Base-by-base conservation (phyloP, 2,797 vertebrate genomes). In the Saxicola maurus region DNA sequence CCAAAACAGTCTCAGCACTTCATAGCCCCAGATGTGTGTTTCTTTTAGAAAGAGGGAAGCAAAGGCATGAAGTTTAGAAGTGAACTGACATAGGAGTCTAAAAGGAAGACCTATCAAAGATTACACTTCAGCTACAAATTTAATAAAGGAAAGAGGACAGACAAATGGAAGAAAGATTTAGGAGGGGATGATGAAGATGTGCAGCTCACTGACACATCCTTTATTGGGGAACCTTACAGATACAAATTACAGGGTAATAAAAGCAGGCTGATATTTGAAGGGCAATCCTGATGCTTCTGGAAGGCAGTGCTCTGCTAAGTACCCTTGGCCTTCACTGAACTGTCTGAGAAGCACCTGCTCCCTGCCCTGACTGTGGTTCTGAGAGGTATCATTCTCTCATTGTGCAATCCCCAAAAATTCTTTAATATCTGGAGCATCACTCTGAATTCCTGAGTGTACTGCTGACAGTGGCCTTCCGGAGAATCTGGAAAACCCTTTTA, bases 361-460 rank as follows among this genome's bases (percentile, higher is more conserved):
- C 46, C 38, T 31, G 72, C 19, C 0, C 23, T 21, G 64, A 2
- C 31, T 52, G 53, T 45, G 49, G 10, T 49, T 72, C 23, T 7
- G 59, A 62, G 53, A 56, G n/a, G 30, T 43, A 35, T 33, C 10
- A 0, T 28, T 3, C 46, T 40, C 25, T 69, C 30, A 5, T 31
- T 0, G 0, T 28, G 6, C n/a, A 25, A 25, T 31, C 3, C 0
- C 42, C 13, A 4, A 37, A 56, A 46, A 53, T 17, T 18, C 40
- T 49, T n/a, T 7, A 42, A 1, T 45, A 35, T 17, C 27, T 27
- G 49, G 12, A 43, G 35, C 40, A 15, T 53, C 33, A 17, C 49
- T 66, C 28, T 80, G 68, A 17, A 7, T 78, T 72, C 13, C 9
- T 0, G 3, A n/a, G 23, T 23, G 43, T 38, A 20, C 42, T 71